Evolutionary conservation across 1,140 invertebrate species (phyloP).

Genomic region (Plutomurus gul): DNA sequence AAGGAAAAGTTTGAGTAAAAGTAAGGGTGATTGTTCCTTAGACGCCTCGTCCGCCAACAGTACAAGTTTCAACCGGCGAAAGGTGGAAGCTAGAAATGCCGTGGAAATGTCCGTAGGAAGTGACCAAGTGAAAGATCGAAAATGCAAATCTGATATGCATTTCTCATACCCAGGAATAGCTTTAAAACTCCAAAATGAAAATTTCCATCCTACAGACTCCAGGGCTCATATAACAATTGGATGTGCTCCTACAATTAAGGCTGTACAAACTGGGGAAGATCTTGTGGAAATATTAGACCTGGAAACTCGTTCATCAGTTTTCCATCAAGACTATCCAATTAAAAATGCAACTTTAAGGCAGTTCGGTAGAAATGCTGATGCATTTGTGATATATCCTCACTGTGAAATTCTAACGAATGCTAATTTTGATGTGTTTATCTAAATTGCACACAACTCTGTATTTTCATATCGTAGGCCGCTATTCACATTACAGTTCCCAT

Average conservation of each 20-base stretch:
- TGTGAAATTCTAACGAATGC: neutral
- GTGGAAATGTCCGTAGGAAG: neutral
- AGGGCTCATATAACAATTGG: constrained; percentile 51
- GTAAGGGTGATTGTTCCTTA: too few species aligned
- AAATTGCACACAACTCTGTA: neutral
- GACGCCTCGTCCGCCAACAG: neutral
- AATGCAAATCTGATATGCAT: neutral
- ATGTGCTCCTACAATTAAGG: constrained; percentile 31
- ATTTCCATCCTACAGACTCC: constrained; percentile 35
- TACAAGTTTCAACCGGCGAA: neutral
- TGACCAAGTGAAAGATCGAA: neutral
- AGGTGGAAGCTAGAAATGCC: neutral
- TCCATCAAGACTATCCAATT: constrained; percentile 38
- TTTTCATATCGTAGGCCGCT: too few species aligned
- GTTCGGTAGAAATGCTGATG: constrained; percentile 34
- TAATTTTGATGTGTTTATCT: neutral
- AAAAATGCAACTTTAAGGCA: constrained; percentile 40
- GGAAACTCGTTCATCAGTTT: neutral
- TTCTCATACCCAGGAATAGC: neutral
- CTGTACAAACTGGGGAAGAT: constrained; percentile 46
- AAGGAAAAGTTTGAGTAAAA: neutral
- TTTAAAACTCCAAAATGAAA: constrained; percentile 13
- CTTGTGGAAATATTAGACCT: constrained; percentile 46
- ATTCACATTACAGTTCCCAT: too few species aligned
- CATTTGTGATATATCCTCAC: constrained; percentile 43